Percentiles rank a stretch among this genome's conserved stretches.
Conservation (phyloP, 2,888 invertebrate genomes). For the Ceramica pisi region DNA sequence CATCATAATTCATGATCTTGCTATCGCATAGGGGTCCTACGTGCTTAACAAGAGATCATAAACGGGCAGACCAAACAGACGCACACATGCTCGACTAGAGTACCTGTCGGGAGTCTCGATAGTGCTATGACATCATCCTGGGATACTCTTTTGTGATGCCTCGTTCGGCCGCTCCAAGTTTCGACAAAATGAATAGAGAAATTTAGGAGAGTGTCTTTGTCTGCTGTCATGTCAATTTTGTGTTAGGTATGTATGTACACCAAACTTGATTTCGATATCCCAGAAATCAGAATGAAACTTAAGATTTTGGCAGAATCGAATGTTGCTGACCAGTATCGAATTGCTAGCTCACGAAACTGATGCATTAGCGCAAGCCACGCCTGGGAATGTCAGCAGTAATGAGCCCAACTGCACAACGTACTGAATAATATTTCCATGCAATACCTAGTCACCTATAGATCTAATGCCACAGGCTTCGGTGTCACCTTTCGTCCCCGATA, state of each 20-base stretch:
- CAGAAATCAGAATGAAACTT: background rate
- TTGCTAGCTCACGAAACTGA: conserved; percentile 18
- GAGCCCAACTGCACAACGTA: conserved; percentile 26
- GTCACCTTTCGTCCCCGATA: conserved; percentile 88
- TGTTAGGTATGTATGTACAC: background rate
- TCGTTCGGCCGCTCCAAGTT: conserved; percentile 26
- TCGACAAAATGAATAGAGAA: conserved; percentile 14
- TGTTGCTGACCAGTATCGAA: conserved; percentile 19
- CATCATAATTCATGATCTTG: conserved; percentile 78
- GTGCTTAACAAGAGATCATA: conserved; percentile 70
- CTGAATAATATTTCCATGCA: conserved; percentile 61
- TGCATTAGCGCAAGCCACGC: conserved; percentile 1
- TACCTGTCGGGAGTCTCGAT: conserved; percentile 53
- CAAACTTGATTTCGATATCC: conserved; percentile 2
- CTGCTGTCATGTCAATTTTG: background rate
- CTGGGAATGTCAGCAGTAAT: conserved; percentile 35
- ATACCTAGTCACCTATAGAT: conserved; percentile 76
- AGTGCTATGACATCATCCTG: conserved; percentile 57
- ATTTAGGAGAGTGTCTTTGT: conserved; percentile 16
- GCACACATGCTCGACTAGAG: conserved; percentile 54
- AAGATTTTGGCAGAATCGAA: conserved; percentile 13
- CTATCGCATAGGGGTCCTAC: conserved; percentile 68
- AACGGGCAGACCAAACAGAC: conserved; percentile 57
- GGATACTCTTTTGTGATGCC: conserved; percentile 7
- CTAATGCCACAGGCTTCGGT: conserved; percentile 85